Evolutionary conservation across 2,797 vertebrate species (phyloP).

Genomic region (Cirrhinus molitorella): DNA sequence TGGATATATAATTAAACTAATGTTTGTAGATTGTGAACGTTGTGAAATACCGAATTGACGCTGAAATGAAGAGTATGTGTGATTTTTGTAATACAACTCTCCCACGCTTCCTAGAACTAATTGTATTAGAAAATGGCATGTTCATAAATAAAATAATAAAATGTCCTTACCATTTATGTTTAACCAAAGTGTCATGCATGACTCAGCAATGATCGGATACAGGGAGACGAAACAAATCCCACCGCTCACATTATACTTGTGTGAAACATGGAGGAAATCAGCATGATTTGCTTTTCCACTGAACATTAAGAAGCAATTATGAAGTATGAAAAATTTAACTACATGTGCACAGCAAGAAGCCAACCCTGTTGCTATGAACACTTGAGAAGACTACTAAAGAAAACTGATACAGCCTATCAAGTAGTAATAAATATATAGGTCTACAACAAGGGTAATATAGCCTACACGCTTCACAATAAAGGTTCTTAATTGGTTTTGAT

Average conservation of each 20-base stretch:
- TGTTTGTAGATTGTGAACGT: background rate
- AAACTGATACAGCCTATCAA: background rate
- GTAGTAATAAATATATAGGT: background rate
- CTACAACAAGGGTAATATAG: background rate
- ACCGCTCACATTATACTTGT: background rate
- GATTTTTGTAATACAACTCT: background rate
- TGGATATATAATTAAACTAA: background rate
- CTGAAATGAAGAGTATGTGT: too few species aligned
- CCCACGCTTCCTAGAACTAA: background rate
- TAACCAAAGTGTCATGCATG: background rate
- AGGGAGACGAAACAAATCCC: background rate
- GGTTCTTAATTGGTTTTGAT: background rate
- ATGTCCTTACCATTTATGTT: background rate
- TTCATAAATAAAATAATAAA: background rate
- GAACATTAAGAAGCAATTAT: background rate
- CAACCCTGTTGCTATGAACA: background rate
- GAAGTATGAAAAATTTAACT: background rate
- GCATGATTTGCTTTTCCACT: background rate
- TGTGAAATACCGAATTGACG: background rate
- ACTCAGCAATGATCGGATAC: background rate
- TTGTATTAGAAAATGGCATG: background rate
- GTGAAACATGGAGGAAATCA: background rate
- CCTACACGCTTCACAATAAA: background rate
- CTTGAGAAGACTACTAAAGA: background rate
- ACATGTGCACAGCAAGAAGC: background rate